Evolutionary conservation across 2,797 vertebrate genomes (phyloP).

Genomic region (Thaleichthys pacificus): DNA sequence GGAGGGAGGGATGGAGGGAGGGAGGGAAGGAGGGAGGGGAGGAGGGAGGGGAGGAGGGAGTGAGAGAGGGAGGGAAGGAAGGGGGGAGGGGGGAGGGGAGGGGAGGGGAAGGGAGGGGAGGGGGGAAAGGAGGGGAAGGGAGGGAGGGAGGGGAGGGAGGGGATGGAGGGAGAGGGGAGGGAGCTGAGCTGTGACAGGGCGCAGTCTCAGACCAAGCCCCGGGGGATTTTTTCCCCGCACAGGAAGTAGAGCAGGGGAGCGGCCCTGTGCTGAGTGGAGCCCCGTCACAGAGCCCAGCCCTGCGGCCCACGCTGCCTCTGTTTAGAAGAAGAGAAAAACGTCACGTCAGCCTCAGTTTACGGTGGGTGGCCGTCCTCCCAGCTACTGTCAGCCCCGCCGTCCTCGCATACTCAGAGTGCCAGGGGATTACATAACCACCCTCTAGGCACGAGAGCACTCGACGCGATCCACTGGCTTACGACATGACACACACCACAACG

Average conservation of each 20-base stretch:
- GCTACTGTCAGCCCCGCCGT: slow-evolving; percentile 61
- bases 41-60: no score
- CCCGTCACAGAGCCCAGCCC: slow-evolving; percentile 74
- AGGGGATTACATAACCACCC: slow-evolving; percentile 69
- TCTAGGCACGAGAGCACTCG: slow-evolving; percentile 60
- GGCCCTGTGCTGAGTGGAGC: slow-evolving; percentile 66
- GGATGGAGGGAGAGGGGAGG: background rate
- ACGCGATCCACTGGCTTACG: slow-evolving; percentile 47
- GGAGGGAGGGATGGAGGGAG: no score
- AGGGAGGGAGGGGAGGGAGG: background rate
- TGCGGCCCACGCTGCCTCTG: slow-evolving; percentile 73
- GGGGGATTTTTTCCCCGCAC: slow-evolving; percentile 73
- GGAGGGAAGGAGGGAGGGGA: no score
- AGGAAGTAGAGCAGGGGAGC: slow-evolving; percentile 79
- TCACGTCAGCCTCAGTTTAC: slow-evolving; percentile 72
- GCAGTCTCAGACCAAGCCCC: slow-evolving; percentile 69
- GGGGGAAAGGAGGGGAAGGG: no score
- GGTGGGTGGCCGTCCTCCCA: slow-evolving; percentile 62
- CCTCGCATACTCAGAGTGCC: slow-evolving; percentile 62
- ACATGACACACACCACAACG: slow-evolving; percentile 44
- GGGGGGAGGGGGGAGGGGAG: background rate
- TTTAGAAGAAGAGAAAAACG: slow-evolving; percentile 65
- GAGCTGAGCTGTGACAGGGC: slow-evolving; percentile 30
- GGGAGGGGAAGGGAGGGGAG: no score
- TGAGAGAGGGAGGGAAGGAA: background rate